Conservation (phyloP, 2,797 vertebrate species). For the Monodelphis domestica region DNA sequence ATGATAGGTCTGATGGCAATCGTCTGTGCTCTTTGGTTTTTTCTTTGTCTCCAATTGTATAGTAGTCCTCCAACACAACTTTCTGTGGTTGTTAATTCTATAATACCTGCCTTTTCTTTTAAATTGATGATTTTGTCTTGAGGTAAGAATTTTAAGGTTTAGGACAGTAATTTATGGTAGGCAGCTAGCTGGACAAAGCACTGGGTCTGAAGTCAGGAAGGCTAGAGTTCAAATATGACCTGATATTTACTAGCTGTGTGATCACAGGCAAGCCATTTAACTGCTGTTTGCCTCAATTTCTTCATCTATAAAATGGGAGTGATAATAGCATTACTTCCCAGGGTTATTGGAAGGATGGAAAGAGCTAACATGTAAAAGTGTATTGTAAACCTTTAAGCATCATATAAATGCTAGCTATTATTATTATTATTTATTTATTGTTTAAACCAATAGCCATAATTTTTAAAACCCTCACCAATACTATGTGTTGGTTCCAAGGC, state of each 20-base stretch:
- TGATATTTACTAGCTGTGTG: background rate
- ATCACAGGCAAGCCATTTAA: background rate
- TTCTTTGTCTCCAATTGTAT: background rate
- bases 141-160: background rate
- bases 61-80: slow-evolving; percentile 20
- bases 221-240: background rate
- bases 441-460: slow-evolving; percentile 3
- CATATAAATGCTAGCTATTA: background rate
- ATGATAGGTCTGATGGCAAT: slow-evolving; percentile 54
- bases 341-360: background rate
- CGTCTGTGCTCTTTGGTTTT: slow-evolving; percentile 56
- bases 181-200: background rate
- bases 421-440: background rate
- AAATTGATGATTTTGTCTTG: slow-evolving; percentile 54
- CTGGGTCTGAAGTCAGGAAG: background rate
- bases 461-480: no score
- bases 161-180: background rate
- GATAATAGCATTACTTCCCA: background rate
- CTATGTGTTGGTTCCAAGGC: no score
- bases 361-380: background rate
- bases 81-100: slow-evolving; percentile 8
- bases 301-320: background rate
- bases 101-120: slow-evolving; percentile 23
- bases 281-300: background rate
- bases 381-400: background rate